A percentile compares a stretch with the other conserved stretches of the same genome.
Evolutionary conservation across 2,888 invertebrate genomes (phyloP).

Genomic region (Chrysina gloriosa): DNA sequence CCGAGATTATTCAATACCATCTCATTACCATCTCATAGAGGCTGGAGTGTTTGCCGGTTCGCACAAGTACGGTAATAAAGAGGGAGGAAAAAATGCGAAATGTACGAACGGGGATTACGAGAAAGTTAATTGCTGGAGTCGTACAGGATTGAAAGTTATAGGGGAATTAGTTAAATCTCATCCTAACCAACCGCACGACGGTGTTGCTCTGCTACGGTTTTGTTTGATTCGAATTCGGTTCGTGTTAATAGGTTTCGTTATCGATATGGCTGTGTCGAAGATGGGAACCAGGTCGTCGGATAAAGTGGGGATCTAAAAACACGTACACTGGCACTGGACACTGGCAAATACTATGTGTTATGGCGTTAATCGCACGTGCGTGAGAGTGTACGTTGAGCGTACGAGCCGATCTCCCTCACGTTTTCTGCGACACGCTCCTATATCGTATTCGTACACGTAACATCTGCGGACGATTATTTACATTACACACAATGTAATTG

Average conservation of each 20-base stretch:
- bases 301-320: slow-evolving; percentile 53
- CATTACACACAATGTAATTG: slow-evolving; percentile 63
- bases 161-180: neutral
- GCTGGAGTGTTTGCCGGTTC: slow-evolving; percentile 37
- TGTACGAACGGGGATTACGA: neutral
- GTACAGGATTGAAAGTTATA: neutral
- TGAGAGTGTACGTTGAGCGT: slow-evolving; percentile 21
- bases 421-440: slow-evolving; percentile 11
- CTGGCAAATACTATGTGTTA: slow-evolving; percentile 61
- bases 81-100: neutral
- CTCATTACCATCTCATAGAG: slow-evolving; percentile 42
- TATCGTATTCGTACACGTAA: slow-evolving; percentile 33
- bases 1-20: neutral
- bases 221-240: slow-evolving; percentile 57
- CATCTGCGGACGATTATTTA: slow-evolving; percentile 42
- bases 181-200: neutral
- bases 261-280: slow-evolving; percentile 60
- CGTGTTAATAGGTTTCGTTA: slow-evolving; percentile 59
- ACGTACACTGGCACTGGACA: slow-evolving; percentile 63
- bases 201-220: slow-evolving; percentile 42
- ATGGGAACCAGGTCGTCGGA: slow-evolving; percentile 62
- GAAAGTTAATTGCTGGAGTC: neutral
- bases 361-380: slow-evolving; percentile 42
- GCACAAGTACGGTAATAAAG: slow-evolving; percentile 27
- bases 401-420: neutral